Evolutionary conservation across 2,888 invertebrate genomes (phyloP), one percentile per base, ranked within the genome.

Genomic region (Eristalis arbustorum): DNA sequence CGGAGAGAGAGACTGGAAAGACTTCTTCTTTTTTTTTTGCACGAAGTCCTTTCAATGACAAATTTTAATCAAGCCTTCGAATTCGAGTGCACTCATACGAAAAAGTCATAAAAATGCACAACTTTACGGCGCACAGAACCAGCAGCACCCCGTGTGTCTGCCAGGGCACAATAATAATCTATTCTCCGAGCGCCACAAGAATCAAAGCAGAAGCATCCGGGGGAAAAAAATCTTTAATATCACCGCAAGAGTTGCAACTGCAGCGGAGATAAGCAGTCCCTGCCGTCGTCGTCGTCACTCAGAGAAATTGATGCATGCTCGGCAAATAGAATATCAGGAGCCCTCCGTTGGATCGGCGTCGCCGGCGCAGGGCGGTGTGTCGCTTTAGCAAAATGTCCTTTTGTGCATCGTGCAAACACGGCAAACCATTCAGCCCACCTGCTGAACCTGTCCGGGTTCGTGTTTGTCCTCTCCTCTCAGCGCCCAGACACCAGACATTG

Each of bases 21-120:
- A 3, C 57, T 25, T 31, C 57, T 42, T 61, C 5, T 25, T 25
- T 25, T 25, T 3, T 25, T 31, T 62, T 62, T 66, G 25, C 31
- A 11, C 14, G 11, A 56, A 74, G 37, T 68, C 75, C 28, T 87
- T 87, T 87, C 78, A 83, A 87, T 78, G 75, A 72, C 74, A 83
- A 83, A 67, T 87, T 87, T 87, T 87, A 87, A 87, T 87, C 87
- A 87, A 87, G 87, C 82, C 74, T 83, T 87, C 72, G 78, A 87
- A 87, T 83, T 76, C 83, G 67, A 87, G 87, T 83, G 87, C 83
- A 87, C 83, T 87, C 87, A 75, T 68, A 83, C 79, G 83, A 83
- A 87, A 85, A 83, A 79, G 83, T 87, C 87, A 87, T 87, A 87
- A 87, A 87, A 87, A 79, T 87, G 87, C 83, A 87, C 85, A 83